Base-by-base conservation (phyloP, 35 echinoderm and acorn worm genomes). In the Stichopus chloronotus region DNA sequence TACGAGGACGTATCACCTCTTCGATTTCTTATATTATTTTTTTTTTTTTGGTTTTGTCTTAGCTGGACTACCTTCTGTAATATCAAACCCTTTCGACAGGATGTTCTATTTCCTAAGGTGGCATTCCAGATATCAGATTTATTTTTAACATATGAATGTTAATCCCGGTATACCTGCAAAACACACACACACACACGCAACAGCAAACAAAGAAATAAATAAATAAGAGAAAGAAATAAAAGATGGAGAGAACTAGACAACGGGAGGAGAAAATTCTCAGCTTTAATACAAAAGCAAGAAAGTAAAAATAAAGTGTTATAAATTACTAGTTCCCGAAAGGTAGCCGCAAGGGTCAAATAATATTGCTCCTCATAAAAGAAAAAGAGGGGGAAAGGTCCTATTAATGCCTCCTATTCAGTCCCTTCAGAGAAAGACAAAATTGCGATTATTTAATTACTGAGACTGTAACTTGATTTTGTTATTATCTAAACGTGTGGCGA, bases 341-440 rank as follows among this genome's bases (percentile, higher is more conserved):
- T 58, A 5, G 54, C 55, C 55, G 55, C 55, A n/a, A 22, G 55
- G 82, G 58, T 85, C 82, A 85, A 85, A 85, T 85, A 59, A 55
- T 85, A 85, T 85, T 85, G 82, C 55, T 85, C 55, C 55, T 85
- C 55, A 58, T 58, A 16, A 58, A 57, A 85, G 58, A 58, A 16
- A 58, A 57, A 85, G 58, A 58, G 82, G 52, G 24, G 69, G 69
- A n/a, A 85, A 58, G 55, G 82, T 58, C 55, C 53, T 20, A 85
- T 58, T 58, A 59, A 85, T 21, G 57, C 54, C 82, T 85, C 55
- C 56, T 43, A 43, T 43, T 85, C 82, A 85, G 82, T 58, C 82
- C 82, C 82, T 58, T 85, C 22, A 85, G 82, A 85, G 55, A 85
- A 58, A 85, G 55, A 58, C 82, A 57, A 58, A 85, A 85, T 85